phyloP scores from a whole-genome alignment of 2,797 vertebrate genomes.

The Hydrolagus colliei region DNA sequence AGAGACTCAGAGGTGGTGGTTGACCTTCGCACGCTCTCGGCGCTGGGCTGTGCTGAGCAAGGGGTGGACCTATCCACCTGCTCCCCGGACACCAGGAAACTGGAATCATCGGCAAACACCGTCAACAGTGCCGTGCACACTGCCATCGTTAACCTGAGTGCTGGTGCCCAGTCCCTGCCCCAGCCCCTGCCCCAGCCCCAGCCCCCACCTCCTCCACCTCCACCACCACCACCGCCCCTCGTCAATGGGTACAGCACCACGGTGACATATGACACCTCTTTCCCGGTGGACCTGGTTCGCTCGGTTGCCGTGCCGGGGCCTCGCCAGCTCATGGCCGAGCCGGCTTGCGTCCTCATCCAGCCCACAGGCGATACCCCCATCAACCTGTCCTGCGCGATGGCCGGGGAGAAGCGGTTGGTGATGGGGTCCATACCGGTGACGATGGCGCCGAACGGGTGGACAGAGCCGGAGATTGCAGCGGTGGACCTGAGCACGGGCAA shows the following conservation, averaged over 20 bases:
- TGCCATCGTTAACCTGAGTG: constrained; percentile 84
- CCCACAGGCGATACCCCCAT: constrained; percentile 75
- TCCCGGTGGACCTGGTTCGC: constrained; percentile 67
- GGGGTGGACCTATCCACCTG: constrained; percentile 81
- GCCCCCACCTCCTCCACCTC: too few species aligned
- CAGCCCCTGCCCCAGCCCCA: too few species aligned
- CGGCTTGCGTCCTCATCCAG: constrained; percentile 54
- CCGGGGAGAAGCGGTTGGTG: constrained; percentile 51
- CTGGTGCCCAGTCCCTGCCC: constrained; percentile 33
- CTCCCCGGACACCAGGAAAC: constrained; percentile 63
- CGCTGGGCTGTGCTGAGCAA: constrained; percentile 66
- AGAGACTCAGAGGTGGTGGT: constrained; percentile 50
- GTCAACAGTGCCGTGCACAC: constrained; percentile 80
- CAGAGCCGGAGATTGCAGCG: constrained; percentile 61
- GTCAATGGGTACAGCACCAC: too few species aligned
- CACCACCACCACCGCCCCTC: too few species aligned
- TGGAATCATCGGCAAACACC: constrained; percentile 58
- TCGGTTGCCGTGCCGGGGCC: constrained; percentile 56
- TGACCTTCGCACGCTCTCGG: constrained; percentile 80
- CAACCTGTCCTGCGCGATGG: constrained; percentile 76
- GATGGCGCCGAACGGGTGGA: constrained; percentile 58
- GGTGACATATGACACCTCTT: too few species aligned
- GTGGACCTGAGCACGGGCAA: constrained; percentile 91
- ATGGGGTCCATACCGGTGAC: constrained; percentile 57
- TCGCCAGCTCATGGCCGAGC: constrained; percentile 77